Percentiles rank a stretch among this genome's conserved stretches.
Evolutionary conservation across 1,140 invertebrate species (phyloP).

Genomic region (Piezodorus guildinii): DNA sequence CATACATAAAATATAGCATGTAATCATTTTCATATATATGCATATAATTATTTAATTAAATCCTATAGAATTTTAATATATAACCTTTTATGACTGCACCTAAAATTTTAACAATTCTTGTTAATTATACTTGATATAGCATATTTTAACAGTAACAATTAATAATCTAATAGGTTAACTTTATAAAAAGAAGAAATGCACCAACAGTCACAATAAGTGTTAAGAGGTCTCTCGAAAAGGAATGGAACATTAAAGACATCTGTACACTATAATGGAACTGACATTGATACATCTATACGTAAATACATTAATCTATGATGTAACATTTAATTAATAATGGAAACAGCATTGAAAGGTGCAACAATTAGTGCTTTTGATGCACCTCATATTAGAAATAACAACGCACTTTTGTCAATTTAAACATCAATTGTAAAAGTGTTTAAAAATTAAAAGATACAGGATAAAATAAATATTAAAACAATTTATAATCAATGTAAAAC

Average conservation of each 20-base stretch:
- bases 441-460: conserved; percentile 4
- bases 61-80: conserved; percentile 24
- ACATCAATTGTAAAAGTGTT: background rate
- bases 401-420: background rate
- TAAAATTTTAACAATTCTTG: conserved; percentile 23
- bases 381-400: conserved; percentile 4
- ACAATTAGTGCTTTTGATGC: conserved; percentile 4
- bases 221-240: conserved; percentile 11
- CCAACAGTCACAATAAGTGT: conserved; percentile 20
- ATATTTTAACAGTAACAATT: conserved; percentile 24
- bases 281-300: conserved; percentile 9
- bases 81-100: conserved; percentile 24
- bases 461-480: conserved; percentile 13
- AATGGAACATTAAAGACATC: conserved; percentile 15
- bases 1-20: conserved; percentile 27
- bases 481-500: conserved; percentile 15
- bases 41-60: conserved; percentile 23
- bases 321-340: conserved; percentile 15
- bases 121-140: conserved; percentile 24
- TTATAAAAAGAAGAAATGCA: conserved; percentile 24
- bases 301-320: conserved; percentile 9
- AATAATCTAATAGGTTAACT: conserved; percentile 25
- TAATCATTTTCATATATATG: conserved; percentile 24
- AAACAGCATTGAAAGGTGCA: conserved; percentile 14
- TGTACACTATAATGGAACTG: conserved; percentile 6